Evolutionary conservation across 2,113 vertebrate genomes (phyloP).

Genomic region (Ammodramus savannarum): DNA sequence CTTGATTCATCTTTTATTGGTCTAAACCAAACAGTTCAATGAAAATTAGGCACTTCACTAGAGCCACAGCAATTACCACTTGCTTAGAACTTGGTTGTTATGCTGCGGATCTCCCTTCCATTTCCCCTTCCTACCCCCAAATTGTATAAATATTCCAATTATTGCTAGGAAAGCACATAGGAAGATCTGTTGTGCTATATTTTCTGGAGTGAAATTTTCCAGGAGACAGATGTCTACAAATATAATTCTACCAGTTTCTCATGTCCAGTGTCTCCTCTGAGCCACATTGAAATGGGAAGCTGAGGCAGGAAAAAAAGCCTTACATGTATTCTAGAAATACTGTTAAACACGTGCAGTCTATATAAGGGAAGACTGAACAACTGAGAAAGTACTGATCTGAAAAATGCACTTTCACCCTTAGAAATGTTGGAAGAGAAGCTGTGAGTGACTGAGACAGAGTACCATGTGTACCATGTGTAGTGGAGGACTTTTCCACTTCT

Average conservation of each 20-base stretch:
- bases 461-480: neutral
- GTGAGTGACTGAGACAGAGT: neutral
- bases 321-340: neutral
- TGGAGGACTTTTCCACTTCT: neutral
- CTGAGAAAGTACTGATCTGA: neutral
- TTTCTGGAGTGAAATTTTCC: neutral
- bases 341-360: neutral
- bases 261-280: neutral
- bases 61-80: neutral
- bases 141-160: neutral
- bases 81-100: neutral
- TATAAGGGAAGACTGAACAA: neutral
- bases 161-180: neutral
- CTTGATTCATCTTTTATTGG: neutral
- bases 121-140: neutral
- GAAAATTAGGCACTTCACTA: neutral
- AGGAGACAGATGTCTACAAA: neutral
- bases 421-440: neutral
- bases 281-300: neutral
- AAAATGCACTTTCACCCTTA: neutral
- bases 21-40: neutral
- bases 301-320: neutral
- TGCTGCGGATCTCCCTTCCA: neutral
- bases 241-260: neutral
- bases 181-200: neutral